These are phyloP conservation scores for Alviniconcha marisindica DNA, from an alignment of 1,140 invertebrate species.

Conservation along the genomic window DNA sequence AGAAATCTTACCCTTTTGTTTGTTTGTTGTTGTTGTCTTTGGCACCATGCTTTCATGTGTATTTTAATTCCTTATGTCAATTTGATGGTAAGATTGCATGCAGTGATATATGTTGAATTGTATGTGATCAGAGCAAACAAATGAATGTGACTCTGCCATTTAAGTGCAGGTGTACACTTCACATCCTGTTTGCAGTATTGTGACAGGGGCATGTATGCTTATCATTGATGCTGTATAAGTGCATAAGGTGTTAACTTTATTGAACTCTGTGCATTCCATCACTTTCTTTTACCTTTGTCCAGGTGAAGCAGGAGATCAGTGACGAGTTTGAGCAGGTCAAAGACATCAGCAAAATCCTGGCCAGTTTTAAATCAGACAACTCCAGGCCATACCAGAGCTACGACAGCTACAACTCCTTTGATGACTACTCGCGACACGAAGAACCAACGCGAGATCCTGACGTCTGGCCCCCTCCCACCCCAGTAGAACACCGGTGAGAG, in stretches of 20 bases:
- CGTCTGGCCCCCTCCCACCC: conserved; percentile 92
- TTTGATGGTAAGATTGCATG: too few relatives aligned
- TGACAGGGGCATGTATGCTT: too few relatives aligned
- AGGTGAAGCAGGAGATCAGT: conserved; percentile 93
- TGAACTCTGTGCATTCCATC: too few relatives aligned
- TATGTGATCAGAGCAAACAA: too few relatives aligned
- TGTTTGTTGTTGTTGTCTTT: too few relatives aligned
- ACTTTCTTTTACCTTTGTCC: not conserved
- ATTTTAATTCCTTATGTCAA: too few relatives aligned
- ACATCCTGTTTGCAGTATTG: too few relatives aligned
- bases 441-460: conserved; percentile 82
- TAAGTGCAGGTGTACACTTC: too few relatives aligned
- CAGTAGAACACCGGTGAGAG: conserved; percentile 85
- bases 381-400: conserved; percentile 38
- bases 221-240: not conserved
- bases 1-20: too few relatives aligned
- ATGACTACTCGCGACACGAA: conserved; percentile 76
- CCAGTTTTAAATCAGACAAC: conserved; percentile 81
- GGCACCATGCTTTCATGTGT: too few relatives aligned
- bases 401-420: conserved; percentile 43
- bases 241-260: not conserved
- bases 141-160: too few relatives aligned
- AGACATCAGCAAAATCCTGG: conserved; percentile 84
- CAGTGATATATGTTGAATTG: too few relatives aligned
- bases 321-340: conserved; percentile 95